Evolutionary conservation across 2,797 vertebrate genomes (phyloP).

Genomic region (Brachymystax lenok): DNA sequence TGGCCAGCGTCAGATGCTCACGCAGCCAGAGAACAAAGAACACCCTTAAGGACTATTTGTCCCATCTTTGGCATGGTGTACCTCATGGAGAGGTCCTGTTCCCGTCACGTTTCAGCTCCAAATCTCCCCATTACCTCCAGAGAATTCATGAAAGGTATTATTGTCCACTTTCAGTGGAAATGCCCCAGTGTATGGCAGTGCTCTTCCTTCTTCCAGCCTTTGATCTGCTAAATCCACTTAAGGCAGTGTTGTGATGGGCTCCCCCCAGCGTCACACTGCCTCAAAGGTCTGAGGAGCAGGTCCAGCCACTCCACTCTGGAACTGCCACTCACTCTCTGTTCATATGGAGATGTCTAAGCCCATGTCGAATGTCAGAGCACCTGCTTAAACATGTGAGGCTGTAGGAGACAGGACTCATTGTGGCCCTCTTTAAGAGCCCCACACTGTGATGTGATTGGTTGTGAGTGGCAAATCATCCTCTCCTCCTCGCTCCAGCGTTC

Average conservation of each 20-base stretch:
- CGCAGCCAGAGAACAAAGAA: not conserved
- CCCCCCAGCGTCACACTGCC: constrained; percentile 49
- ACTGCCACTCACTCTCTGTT: not conserved
- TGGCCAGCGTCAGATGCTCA: not conserved
- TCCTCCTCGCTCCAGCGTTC: constrained; percentile 15
- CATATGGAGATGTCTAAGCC: constrained; percentile 49
- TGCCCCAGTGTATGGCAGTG: constrained; percentile 20
- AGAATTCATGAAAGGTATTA: constrained; percentile 22
- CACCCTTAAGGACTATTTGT: not conserved
- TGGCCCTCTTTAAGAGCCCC: constrained; percentile 20
- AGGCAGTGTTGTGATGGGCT: constrained; percentile 53
- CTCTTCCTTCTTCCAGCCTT: constrained; percentile 47
- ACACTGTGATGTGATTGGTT: constrained; percentile 20
- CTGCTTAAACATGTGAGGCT: constrained; percentile 37
- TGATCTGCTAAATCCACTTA: constrained; percentile 72
- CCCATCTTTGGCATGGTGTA: not conserved
- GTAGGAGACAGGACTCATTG: constrained; percentile 19
- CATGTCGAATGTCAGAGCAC: constrained; percentile 41
- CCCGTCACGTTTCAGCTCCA: constrained; percentile 38
- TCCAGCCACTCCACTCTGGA: constrained; percentile 29
- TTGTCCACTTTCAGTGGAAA: constrained; percentile 21
- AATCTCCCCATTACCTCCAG: constrained; percentile 16
- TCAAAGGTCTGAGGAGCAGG: constrained; percentile 51
- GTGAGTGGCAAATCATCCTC: constrained; percentile 15
- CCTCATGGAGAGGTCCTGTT: constrained; percentile 11